phyloP scores from a whole-genome alignment of 2,888 invertebrate species.

The Scelioninae gen. 1 region DNA sequence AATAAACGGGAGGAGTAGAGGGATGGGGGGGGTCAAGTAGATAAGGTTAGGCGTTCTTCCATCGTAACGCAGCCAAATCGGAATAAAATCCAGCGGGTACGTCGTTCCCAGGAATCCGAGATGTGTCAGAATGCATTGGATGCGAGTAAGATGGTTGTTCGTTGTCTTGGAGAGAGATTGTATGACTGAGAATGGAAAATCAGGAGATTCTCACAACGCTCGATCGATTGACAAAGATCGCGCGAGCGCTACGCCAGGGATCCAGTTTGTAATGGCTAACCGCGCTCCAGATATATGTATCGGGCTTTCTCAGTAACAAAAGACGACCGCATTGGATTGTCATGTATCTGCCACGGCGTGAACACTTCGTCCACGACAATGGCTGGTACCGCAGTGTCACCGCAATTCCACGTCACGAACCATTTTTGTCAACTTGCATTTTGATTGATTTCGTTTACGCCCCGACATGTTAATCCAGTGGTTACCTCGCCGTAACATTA shows the following conservation, averaged over 20 bases:
- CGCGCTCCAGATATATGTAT: slow-evolving; percentile 40
- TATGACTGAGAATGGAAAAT: slow-evolving; percentile 68
- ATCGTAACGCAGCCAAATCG: slow-evolving; percentile 39
- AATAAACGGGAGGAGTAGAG: slow-evolving; percentile 1
- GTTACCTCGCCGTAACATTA: no score
- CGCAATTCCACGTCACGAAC: slow-evolving; percentile 25
- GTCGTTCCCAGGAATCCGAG: slow-evolving; percentile 64
- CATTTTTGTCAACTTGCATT: slow-evolving; percentile 22
- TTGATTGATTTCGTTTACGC: slow-evolving; percentile 42
- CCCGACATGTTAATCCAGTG: slow-evolving; percentile 22
- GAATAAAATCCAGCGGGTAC: slow-evolving; percentile 54
- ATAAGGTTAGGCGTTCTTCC: slow-evolving; percentile 45
- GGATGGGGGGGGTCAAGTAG: slow-evolving; percentile 2
- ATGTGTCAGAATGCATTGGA: slow-evolving; percentile 61
- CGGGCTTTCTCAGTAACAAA: slow-evolving; percentile 61
- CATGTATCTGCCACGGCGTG: slow-evolving; percentile 27
- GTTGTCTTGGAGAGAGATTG: slow-evolving; percentile 47
- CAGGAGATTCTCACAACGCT: slow-evolving; percentile 69
- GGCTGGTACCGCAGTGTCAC: slow-evolving; percentile 20
- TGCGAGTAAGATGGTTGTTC: slow-evolving; percentile 35
- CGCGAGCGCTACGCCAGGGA: slow-evolving; percentile 31
- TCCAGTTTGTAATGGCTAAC: slow-evolving; percentile 61
- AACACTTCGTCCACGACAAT: slow-evolving; percentile 18
- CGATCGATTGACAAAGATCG: slow-evolving; percentile 44
- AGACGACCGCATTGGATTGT: slow-evolving; percentile 61